Evolutionary conservation across 1,140 invertebrate species (phyloP), one percentile per base, ranked within the genome.

Genomic region (Drosophila setifemur): DNA sequence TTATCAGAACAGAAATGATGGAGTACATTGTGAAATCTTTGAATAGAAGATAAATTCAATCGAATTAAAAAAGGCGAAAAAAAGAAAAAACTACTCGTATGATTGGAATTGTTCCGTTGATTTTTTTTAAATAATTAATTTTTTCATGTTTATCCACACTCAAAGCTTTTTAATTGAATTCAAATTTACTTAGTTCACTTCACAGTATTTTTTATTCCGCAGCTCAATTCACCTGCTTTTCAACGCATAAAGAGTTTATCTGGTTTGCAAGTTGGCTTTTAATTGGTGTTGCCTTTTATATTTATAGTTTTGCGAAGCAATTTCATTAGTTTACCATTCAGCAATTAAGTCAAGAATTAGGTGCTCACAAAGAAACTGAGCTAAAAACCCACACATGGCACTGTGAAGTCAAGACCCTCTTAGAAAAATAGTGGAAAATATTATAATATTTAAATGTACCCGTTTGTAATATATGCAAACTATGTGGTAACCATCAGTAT

Each of bases 391-490:
- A 72, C 76, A 19, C 25, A 18, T 25, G 21, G 37, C 40, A 18
- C 31, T 31, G 28, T 48, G 25, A n/a, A 26, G 54, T 63, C 47
- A 53, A 33, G 35, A 42, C 18, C 6, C 52, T 35, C 26, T 43
- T 42, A 19, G 31, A 53, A 29, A 49, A 55, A 47, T 18, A 48
- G 57, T 66, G 43, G 43, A 43, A 68, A 66, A 66, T 47, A 35
- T 29, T 55, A 81, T 69, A 71, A 33, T 40, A 48, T 42, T 69
- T 74, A 49, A 77, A 71, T 48, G 29, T 66, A 57, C 25, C 50
- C 37, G 54, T 57, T 69, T 68, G 40, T 55, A 79, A 79, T 79
- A 35, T 55, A 77, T 83, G 78, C 43, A 73, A 78, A 82, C 63
- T 48, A 57, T 61, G 74, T 78, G 57, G 45, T 48, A 83, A 71